These are phyloP conservation scores for Hypercompe scribonia DNA, from an alignment of 2,888 invertebrate genomes.

Conservation along the genomic window DNA sequence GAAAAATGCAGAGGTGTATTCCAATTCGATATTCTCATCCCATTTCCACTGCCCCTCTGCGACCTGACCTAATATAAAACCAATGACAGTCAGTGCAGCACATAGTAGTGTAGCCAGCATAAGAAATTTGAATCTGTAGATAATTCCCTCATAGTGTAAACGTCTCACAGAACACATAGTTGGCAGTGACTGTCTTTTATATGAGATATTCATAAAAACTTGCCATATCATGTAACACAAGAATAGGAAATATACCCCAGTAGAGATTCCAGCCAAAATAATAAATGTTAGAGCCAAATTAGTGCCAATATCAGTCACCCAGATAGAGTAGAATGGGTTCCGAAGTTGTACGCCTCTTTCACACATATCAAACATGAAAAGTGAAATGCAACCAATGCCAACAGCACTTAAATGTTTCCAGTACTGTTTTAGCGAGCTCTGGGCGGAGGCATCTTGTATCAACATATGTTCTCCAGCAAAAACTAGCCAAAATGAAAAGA, in stretches of 20 bases:
- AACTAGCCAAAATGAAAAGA: slow-evolving; percentile 99
- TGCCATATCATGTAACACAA: slow-evolving; percentile 97
- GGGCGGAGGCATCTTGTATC: slow-evolving; percentile 92
- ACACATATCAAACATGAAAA: slow-evolving; percentile 98
- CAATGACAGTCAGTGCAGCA: slow-evolving; percentile 97
- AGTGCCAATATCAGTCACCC: slow-evolving; percentile 97
- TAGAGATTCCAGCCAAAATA: slow-evolving; percentile 96
- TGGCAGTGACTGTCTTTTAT: slow-evolving; percentile 94
- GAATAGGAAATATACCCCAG: slow-evolving; percentile 96
- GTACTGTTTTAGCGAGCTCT: slow-evolving; percentile 93
- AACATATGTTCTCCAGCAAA: slow-evolving; percentile 99
- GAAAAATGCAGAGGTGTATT: slow-evolving; percentile 98
- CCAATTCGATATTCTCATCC: slow-evolving; percentile 94
- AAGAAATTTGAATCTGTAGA: slow-evolving; percentile 99
- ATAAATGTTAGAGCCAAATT: slow-evolving; percentile 96
- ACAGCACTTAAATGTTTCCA: slow-evolving; percentile 98
- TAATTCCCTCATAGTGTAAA: slow-evolving; percentile 97
- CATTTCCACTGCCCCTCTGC: slow-evolving; percentile 98
- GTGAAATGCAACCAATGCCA: slow-evolving; percentile 94
- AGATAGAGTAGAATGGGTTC: slow-evolving; percentile 99
- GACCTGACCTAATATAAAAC: slow-evolving; percentile 97
- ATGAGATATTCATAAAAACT: slow-evolving; percentile 96
- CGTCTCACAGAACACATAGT: slow-evolving; percentile 97
- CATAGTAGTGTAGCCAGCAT: slow-evolving; percentile 98
- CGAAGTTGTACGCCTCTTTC: slow-evolving; percentile 97